These are phyloP conservation scores for Amorpha juglandis DNA, from an alignment of 2,888 invertebrate species.

Conservation along the genomic window DNA sequence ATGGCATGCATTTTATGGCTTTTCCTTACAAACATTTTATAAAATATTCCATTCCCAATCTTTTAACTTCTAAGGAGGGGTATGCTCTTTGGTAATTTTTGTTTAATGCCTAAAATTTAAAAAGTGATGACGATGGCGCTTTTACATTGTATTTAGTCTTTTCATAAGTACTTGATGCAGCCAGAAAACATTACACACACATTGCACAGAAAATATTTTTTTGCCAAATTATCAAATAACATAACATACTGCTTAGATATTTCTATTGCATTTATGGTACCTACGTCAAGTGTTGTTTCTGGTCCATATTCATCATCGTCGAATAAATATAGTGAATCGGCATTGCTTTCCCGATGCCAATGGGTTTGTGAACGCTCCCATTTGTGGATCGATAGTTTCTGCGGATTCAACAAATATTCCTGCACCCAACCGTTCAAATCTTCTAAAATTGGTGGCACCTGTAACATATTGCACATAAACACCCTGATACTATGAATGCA, in stretches of 20 bases:
- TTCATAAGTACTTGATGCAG: no score
- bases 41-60: no score
- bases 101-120: no score
- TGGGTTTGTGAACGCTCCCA: conserved; percentile 88
- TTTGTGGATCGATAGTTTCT: conserved; percentile 89
- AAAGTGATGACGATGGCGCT: no score
- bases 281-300: conserved; percentile 72
- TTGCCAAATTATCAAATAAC: no score
- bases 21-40: no score
- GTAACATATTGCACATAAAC: conserved; percentile 48
- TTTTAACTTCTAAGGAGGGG: no score
- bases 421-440: conserved; percentile 86
- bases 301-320: conserved; percentile 67
- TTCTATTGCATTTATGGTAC: conserved; percentile 10
- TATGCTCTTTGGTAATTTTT: no score
- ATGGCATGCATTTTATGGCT: no score
- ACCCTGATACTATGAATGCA: conserved; percentile 10
- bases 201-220: no score
- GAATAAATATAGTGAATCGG: conserved; percentile 79
- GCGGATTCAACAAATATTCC: conserved; percentile 87
- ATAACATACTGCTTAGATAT: no score
- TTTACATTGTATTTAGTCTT: neutral
- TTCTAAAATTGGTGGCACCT: conserved; percentile 87
- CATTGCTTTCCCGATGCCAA: conserved; percentile 84
- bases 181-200: no score